Evolutionary conservation across 2,888 invertebrate genomes (phyloP), one percentile per base, ranked within the genome.

Genomic region (Sphinx pinastri): DNA sequence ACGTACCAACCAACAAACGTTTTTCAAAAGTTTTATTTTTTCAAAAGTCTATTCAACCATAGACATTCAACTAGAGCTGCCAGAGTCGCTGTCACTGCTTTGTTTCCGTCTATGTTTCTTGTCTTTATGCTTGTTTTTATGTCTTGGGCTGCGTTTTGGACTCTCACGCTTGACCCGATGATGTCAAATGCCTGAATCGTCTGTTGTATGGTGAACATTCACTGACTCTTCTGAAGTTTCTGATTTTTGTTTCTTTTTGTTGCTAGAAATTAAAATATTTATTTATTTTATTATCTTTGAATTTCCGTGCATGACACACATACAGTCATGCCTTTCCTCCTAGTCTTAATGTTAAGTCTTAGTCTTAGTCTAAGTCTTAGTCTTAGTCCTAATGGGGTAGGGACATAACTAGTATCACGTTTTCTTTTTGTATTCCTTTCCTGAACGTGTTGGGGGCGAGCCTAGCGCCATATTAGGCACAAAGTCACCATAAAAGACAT

Each of bases 101-200:
- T 84, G 85, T 74, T 85, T 88, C 69, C 85, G 88, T 74, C 84
- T 90, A 72, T 84, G 84, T 76, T 84, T 90, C 77, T 87, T 84
- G 47, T 84, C 82, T 74, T 72, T 80, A 12, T 77, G 79, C 67
- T 75, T 88, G 69, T 87, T 85, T 76, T 79, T 86, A 52, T 80
- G 79, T 71, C 79, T 84, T 63, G 85, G 87, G 76, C 86, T 87
- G 60, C 86, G 82, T 70, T 82, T 86, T 2, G 91, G 92, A 80
- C 92, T 92, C 31, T 90, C 92, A 75, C 91, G 86, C 68, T 92
- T 86, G 72, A 91, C 86, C 54, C 92, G 87, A 72, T 93, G 91
- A 88, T 94, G 94, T 94, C 94, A 94, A 90, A 94, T 94, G 68
- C 94, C 94, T 38, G 94, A 94, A 67, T 94, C 94, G 71, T 94